Evolutionary conservation across 2,797 vertebrate genomes (phyloP).

Genomic region (Glyptemys insculpta): DNA sequence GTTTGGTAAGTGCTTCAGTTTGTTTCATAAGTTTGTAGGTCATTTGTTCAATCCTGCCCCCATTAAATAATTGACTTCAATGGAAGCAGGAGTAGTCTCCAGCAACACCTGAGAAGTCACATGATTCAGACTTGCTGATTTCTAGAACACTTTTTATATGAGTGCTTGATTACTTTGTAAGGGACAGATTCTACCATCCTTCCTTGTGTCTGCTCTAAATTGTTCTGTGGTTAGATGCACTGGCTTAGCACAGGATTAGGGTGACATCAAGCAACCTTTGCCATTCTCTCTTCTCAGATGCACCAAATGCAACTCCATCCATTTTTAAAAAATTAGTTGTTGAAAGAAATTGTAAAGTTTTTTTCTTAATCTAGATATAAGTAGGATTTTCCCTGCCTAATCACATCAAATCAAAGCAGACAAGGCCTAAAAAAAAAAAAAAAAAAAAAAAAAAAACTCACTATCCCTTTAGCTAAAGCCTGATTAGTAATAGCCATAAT

Average conservation of each 20-base stretch:
- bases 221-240: neutral
- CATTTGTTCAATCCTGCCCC: too few species aligned
- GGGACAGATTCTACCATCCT: neutral
- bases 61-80: neutral
- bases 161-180: neutral
- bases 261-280: neutral
- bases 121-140: neutral
- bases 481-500: neutral
- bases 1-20: too few species aligned
- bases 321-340: neutral
- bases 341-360: too few species aligned
- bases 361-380: neutral
- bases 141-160: neutral
- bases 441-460: neutral
- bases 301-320: neutral
- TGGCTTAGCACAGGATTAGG: neutral
- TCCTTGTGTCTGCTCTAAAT: neutral
- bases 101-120: neutral
- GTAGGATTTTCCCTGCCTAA: neutral
- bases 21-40: neutral
- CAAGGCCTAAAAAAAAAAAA: neutral
- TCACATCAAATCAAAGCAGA: neutral
- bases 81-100: neutral
- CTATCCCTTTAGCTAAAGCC: neutral
- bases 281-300: neutral